Evolutionary conservation across 2,113 vertebrate species (phyloP).

Genomic region (Trogon melanurus): DNA sequence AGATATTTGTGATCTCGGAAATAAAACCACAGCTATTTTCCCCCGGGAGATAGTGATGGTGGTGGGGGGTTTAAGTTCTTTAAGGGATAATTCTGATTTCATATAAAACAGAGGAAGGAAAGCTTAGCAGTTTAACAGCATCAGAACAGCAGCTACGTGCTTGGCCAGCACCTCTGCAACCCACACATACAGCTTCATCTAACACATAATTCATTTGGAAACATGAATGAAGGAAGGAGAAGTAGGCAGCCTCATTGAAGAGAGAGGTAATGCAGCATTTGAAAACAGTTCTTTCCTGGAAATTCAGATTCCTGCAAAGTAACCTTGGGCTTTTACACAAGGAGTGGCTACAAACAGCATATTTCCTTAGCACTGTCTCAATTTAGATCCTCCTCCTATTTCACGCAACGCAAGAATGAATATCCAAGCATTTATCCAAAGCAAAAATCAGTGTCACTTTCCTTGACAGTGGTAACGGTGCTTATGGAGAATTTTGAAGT

Average conservation of each 20-base stretch:
- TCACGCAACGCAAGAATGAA: background rate
- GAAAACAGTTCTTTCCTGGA: background rate
- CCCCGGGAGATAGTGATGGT: background rate
- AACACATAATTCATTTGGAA: background rate
- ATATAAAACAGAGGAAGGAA: conserved; percentile 4
- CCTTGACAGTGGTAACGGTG: background rate
- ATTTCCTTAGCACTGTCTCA: background rate
- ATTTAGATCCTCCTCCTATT: background rate
- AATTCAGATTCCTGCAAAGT: background rate
- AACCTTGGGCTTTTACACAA: background rate
- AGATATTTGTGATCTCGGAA: conserved; percentile 29
- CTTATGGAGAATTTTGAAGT: background rate
- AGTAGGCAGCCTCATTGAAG: background rate
- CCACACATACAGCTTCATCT: background rate
- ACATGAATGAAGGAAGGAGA: conserved; percentile 8
- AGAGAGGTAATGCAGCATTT: conserved; percentile 31
- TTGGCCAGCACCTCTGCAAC: conserved; percentile 14
- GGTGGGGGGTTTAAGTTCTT: background rate
- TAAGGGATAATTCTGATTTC: background rate
- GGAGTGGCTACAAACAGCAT: background rate
- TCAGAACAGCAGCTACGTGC: background rate
- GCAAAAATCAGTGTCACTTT: background rate
- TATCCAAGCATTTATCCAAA: background rate
- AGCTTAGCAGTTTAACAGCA: background rate
- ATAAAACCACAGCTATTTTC: conserved; percentile 29